Evolutionary conservation across 2,797 vertebrate species (phyloP).

Genomic region (Petrocephalus schoutedeni): DNA sequence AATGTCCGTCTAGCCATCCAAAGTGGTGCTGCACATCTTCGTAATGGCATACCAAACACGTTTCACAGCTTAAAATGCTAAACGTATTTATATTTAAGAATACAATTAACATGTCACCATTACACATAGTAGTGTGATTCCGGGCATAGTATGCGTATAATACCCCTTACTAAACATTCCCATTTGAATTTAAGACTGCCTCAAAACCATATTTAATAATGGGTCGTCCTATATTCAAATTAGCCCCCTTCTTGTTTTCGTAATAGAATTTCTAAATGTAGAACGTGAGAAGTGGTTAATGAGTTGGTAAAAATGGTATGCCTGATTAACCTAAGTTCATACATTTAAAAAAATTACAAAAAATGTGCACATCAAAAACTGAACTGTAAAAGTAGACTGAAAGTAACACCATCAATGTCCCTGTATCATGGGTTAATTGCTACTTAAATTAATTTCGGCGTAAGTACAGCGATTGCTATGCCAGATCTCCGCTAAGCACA

Average conservation of each 20-base stretch:
- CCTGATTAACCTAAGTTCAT: not conserved
- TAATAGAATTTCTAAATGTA: not conserved
- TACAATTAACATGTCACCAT: not conserved
- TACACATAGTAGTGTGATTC: not conserved
- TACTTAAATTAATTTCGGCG: not conserved
- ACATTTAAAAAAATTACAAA: not conserved
- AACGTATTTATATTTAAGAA: not conserved
- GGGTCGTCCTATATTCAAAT: not conserved
- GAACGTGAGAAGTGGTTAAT: not conserved
- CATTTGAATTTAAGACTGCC: not conserved
- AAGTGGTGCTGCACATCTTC: too few relatives aligned
- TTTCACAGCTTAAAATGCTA: not conserved
- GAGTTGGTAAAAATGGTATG: not conserved
- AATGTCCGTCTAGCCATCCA: too few relatives aligned
- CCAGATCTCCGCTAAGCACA: not conserved
- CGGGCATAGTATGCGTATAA: not conserved
- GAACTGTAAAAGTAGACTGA: too few relatives aligned
- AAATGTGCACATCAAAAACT: too few relatives aligned
- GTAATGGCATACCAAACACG: too few relatives aligned
- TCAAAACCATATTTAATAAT: not conserved
- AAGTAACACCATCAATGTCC: too few relatives aligned
- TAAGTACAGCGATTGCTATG: not conserved
- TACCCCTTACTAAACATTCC: not conserved
- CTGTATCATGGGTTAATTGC: too few relatives aligned
- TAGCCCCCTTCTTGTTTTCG: not conserved